Evolutionary conservation across 2,113 vertebrate species (phyloP), one percentile per base, ranked within the genome.

Genomic region (Cryptotis parvus): DNA sequence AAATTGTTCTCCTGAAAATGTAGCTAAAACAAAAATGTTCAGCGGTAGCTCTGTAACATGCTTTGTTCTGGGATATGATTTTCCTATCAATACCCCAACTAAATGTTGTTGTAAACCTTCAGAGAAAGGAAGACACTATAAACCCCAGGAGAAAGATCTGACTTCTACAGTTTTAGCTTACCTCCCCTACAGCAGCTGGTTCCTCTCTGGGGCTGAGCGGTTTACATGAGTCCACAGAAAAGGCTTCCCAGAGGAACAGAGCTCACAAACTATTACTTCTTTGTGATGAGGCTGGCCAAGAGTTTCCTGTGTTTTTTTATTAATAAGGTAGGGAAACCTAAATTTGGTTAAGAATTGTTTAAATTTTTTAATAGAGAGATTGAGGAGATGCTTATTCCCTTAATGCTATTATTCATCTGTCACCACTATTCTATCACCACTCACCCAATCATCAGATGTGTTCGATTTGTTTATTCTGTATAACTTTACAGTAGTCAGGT

Each of bases 21-120:
- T 61, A 58, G 22, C 41, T n/a, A 24, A 26, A 20, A 3, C 73
- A 74, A 33, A 2, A 88, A 69, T 3, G 6, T 43, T 4, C 52
- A 29, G 33, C 43, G 45, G 5, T 33, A 15, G 9, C 3, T 76
- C 61, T 84, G 35, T 87, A 24, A 39, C 66, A 37, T 31, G 63
- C n/a, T 86, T 92, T 39, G 7, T 35, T 80, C 65, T 70, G 70
- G 74, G 22, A 27, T 22, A 70, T 35, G 84, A 73, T 78, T n/a
- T 26, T 7, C 12, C 43, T 7, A 10, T 58, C 39, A 27, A 66
- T 43, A 16, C 77, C 35, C 39, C 35, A 84, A 35, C 2, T 41
- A 43, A 61, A 12, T 8, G 39, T 83, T 39, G 37, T 55, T 68
- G 1, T 26, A 45, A 86, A 35, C 10, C 24, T 66, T 88, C 29